Conservation (phyloP, 2,797 vertebrate species). For the Protosalanx chinensis region DNA sequence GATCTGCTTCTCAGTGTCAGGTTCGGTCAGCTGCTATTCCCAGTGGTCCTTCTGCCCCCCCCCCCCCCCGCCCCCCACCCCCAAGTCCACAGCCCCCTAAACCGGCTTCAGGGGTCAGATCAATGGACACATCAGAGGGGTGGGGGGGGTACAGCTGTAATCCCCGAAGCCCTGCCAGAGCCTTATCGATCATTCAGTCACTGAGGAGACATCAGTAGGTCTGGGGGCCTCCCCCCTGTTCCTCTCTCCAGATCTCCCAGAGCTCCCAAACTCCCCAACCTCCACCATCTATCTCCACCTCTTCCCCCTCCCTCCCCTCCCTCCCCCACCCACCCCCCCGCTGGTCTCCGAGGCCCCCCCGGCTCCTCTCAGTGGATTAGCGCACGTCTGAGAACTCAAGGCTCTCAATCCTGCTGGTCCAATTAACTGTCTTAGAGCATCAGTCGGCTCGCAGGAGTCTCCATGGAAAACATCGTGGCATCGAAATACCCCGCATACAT, state of each 20-base stretch:
- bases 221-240: neutral
- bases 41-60: neutral
- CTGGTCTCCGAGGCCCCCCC: too few species aligned
- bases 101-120: conserved; percentile 26
- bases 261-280: conserved; percentile 11
- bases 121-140: conserved; percentile 51
- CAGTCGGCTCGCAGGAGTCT: conserved; percentile 34
- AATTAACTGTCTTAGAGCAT: conserved; percentile 47
- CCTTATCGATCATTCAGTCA: conserved; percentile 45
- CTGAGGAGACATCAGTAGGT: conserved; percentile 10
- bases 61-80: conserved; percentile 2
- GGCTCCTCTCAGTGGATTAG: conserved; percentile 54
- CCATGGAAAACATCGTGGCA: conserved; percentile 12
- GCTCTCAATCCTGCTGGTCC: conserved; percentile 45
- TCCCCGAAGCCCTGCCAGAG: conserved; percentile 14
- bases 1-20: neutral
- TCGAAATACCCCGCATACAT: neutral
- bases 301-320: conserved; percentile 18
- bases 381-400: conserved; percentile 56
- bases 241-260: conserved; percentile 32
- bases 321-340: too few species aligned
- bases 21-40: neutral
- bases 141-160: conserved; percentile 27
- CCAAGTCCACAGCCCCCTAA: conserved; percentile 9
- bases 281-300: conserved; percentile 2